A percentile compares a stretch with the other conserved stretches of the same genome.
These are phyloP conservation scores for Deladenus siricidicola DNA, from an alignment of 2,888 invertebrate species.

Conservation along the genomic window DNA sequence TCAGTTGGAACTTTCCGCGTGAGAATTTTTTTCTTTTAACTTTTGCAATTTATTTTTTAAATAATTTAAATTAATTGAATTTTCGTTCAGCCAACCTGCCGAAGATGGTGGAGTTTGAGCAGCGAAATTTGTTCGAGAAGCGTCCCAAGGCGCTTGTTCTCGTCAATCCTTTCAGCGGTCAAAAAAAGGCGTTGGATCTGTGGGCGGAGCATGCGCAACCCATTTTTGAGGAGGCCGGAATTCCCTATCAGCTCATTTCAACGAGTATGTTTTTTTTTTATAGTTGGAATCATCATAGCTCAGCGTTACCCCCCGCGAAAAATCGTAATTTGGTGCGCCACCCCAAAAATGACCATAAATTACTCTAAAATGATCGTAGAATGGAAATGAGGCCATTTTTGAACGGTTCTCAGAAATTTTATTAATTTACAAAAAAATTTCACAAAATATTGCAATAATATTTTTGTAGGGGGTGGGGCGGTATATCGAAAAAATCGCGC, in stretches of 20 bases:
- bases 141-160: conserved; percentile 23
- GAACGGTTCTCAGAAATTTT: too few species aligned
- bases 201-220: conserved; percentile 14
- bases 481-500: too few species aligned
- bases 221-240: conserved; percentile 21
- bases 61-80: too few species aligned
- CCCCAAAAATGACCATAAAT: too few species aligned
- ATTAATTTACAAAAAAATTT: too few species aligned
- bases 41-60: not conserved
- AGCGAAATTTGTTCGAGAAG: not conserved
- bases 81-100: not conserved
- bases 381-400: too few species aligned
- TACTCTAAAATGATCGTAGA: too few species aligned
- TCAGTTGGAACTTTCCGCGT: not conserved
- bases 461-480: too few species aligned
- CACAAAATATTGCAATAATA: too few species aligned
- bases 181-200: conserved; percentile 20
- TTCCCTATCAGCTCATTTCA: conserved; percentile 18
- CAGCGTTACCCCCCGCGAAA: too few species aligned
- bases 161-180: conserved; percentile 36
- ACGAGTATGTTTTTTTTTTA: conserved; percentile 21
- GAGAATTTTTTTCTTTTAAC: not conserved
- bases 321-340: too few species aligned
- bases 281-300: not conserved
- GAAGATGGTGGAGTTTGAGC: not conserved